A percentile compares a stretch with the other conserved stretches of the same genome.
phyloP scores from a whole-genome alignment of 2,113 vertebrate genomes.

The Pedionomus torquatus region DNA sequence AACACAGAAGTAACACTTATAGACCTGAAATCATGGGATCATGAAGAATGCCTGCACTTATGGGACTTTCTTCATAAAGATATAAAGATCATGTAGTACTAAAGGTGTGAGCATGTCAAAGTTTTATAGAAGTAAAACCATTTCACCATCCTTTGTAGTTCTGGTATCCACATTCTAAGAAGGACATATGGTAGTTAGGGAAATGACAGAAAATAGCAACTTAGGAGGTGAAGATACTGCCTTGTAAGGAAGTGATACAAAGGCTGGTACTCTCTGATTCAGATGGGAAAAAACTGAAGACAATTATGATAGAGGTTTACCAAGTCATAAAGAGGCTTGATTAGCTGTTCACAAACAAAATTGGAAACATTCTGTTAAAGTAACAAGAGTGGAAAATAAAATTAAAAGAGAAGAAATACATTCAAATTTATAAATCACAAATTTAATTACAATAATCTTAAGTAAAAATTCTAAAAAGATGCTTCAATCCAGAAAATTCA shows the following conservation, averaged over 20 bases:
- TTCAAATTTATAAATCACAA: background rate
- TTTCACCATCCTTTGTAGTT: background rate
- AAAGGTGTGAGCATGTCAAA: background rate
- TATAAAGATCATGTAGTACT: background rate
- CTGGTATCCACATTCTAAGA: background rate
- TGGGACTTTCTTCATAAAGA: background rate
- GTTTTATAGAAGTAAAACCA: background rate
- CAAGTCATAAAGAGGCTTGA: background rate
- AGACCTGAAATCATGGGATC: background rate
- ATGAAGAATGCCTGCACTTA: background rate
- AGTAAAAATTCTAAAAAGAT: background rate
- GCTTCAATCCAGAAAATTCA: background rate
- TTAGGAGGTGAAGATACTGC: background rate
- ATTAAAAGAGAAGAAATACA: background rate
- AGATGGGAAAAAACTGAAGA: background rate
- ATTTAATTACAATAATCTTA: background rate
- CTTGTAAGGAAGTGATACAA: background rate
- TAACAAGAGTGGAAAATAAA: background rate
- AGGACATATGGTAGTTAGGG: background rate
- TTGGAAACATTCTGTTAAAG: background rate
- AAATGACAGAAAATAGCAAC: background rate
- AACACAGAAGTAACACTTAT: background rate
- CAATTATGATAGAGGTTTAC: background rate
- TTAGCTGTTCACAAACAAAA: background rate
- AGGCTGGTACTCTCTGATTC: fast-evolving